A percentile compares a stretch with the other conserved stretches of the same genome.
Evolutionary conservation across 35 echinoderm and acorn worm genomes (phyloP).

Genomic region (Stichopus chloronotus): DNA sequence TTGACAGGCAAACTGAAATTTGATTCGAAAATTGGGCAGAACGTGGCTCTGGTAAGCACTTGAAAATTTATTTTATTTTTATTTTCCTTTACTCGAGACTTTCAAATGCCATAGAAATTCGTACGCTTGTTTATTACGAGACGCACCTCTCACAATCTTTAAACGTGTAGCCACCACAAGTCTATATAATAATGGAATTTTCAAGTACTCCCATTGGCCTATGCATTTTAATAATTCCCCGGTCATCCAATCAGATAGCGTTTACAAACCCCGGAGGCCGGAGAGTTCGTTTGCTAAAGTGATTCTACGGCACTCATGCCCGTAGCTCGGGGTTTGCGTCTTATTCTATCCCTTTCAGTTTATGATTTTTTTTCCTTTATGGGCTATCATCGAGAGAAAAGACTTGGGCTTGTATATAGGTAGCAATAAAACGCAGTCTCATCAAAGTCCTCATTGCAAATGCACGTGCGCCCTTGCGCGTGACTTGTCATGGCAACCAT

Average conservation of each 20-base stretch:
- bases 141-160: slow-evolving; percentile 23
- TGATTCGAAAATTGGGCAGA: slow-evolving; percentile 27
- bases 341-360: not conserved
- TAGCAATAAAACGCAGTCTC: not conserved
- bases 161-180: not conserved
- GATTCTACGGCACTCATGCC: slow-evolving; percentile 37
- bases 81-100: not conserved
- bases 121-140: not conserved
- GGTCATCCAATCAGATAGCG: slow-evolving; percentile 43
- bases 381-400: not conserved
- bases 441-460: slow-evolving; percentile 3
- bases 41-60: slow-evolving; percentile 15
- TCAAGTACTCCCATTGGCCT: slow-evolving; percentile 67
- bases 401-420: not conserved
- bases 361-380: not conserved
- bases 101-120: slow-evolving; percentile 1
- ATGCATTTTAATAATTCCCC: slow-evolving; percentile 58
- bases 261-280: slow-evolving; percentile 54
- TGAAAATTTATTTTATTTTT: not conserved
- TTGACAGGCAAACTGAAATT: slow-evolving; percentile 38
- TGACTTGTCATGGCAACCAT: slow-evolving; percentile 52
- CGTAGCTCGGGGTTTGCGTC: slow-evolving; percentile 23
- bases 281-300: slow-evolving; percentile 53
- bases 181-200: slow-evolving; percentile 58
- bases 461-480: slow-evolving; percentile 47